Conservation (phyloP, 1,140 invertebrate genomes). For the Cydia amplana region DNA sequence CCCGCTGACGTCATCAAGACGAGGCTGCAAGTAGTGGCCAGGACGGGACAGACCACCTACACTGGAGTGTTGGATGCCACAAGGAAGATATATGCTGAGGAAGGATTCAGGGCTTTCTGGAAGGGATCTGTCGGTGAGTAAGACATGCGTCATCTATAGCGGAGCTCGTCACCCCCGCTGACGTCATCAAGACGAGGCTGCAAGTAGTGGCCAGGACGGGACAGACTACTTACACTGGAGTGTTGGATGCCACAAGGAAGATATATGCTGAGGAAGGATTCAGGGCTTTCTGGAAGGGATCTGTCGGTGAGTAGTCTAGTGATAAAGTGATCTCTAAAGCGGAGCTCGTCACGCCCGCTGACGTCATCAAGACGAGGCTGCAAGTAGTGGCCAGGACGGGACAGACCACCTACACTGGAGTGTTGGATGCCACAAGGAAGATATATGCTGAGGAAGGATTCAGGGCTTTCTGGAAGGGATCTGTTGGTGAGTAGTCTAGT, state of each 20-base stretch:
- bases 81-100: conserved; percentile 94
- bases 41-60: conserved; percentile 98
- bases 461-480: conserved; percentile 98
- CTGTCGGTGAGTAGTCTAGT: conserved; percentile 84
- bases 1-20: conserved; percentile 99
- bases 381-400: conserved; percentile 95
- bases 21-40: conserved; percentile 93
- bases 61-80: conserved; percentile 95
- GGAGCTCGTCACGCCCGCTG: conserved; percentile 91
- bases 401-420: conserved; percentile 97
- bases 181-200: conserved; percentile 97
- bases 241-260: conserved; percentile 95
- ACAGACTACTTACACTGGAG: conserved; percentile 97
- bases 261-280: conserved; percentile 96
- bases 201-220: conserved; percentile 95
- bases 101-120: conserved; percentile 97
- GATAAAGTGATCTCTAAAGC: not conserved
- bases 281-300: conserved; percentile 98
- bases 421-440: conserved; percentile 95
- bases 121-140: conserved; percentile 94
- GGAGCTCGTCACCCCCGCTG: conserved; percentile 91
- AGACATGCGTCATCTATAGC: not conserved
- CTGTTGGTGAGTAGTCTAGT: conserved; percentile 84
- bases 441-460: conserved; percentile 96
- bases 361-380: conserved; percentile 97